A percentile compares a stretch with the other conserved stretches of the same genome.
phyloP scores from a whole-genome alignment of 64 coral and sea anemone species.

The Dendronephthya gigantea region DNA sequence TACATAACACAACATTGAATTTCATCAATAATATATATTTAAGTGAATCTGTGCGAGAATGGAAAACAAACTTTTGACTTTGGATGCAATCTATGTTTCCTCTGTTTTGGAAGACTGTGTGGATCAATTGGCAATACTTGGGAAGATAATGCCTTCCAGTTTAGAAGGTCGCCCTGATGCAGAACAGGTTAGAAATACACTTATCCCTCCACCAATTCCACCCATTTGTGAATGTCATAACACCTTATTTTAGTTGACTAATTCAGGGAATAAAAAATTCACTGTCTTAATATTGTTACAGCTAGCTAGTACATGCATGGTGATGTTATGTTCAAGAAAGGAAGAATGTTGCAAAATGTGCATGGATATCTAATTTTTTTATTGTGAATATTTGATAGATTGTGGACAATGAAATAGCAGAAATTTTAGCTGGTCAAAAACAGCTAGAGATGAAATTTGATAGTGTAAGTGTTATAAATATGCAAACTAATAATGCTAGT shows the following conservation, averaged over 20 bases:
- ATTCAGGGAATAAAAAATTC: no score
- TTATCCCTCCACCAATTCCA: background rate
- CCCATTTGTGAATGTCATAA: background rate
- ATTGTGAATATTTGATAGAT: constrained; percentile 66
- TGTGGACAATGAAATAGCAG: constrained; percentile 80
- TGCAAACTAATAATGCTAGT: background rate
- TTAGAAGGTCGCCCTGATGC: constrained; percentile 71
- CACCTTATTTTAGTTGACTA: no score
- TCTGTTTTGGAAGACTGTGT: constrained; percentile 84
- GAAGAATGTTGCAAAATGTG: no score
- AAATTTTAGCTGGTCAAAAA: constrained; percentile 80
- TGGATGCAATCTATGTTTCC: constrained; percentile 76
- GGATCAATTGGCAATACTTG: constrained; percentile 81
- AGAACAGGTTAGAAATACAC: constrained; percentile 27
- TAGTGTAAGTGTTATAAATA: constrained; percentile 37
- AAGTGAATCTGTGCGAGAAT: background rate
- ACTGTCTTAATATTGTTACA: no score
- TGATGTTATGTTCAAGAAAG: no score
- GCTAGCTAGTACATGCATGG: no score
- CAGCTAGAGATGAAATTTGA: constrained; percentile 81
- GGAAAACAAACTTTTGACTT: constrained; percentile 59
- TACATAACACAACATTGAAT: no score
- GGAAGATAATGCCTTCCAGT: constrained; percentile 80
- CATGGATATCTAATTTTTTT: no score
- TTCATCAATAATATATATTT: no score